Evolutionary conservation across 2,888 invertebrate genomes (phyloP), one percentile per base, ranked within the genome.

Genomic region (Sminthurinus aureus): DNA sequence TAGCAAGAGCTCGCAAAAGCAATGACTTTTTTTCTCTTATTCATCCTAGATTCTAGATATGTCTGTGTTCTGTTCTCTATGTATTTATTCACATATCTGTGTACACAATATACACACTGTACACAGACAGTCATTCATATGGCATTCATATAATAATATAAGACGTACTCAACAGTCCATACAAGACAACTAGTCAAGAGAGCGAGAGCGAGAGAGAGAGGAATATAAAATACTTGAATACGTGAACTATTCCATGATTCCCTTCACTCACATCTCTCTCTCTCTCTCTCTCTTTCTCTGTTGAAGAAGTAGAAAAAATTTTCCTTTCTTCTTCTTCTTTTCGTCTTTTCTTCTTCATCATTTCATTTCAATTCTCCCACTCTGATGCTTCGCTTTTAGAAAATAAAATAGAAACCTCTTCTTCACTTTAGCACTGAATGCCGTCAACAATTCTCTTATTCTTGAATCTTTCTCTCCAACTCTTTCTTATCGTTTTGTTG

Each of bases 351-450:
- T 82, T 78, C 83, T 83, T 83, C 83, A 83, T 83, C 83, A 83
- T 83, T 83, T 83, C 83, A 83, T 83, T 83, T 83, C 83, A 83
- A 78, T 78, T 83, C 83, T 83, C 83, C 78, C 83, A 83, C 52
- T 78, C 83, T 82, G 82, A 82, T 82, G 82, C 82, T 82, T 82
- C 76, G 82, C 82, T 82, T 82, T 82, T 67, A 82, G 82, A 82
- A 75, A 82, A 82, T 82, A 82, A 82, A 82, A 82, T 82, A 82
- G 82, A 82, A 82, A 82, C 82, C 82, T 82, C 82, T 82, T 82
- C 82, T 82, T 82, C 82, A 76, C 81, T 82, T 82, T 82, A 76
- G 82, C 82, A 82, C 82, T 76, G 82, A 82, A 82, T 82, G 82
- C 82, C 82, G 82, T 82, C 82, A 82, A 82, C 82, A 75, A 82